Base-by-base conservation (phyloP, 64 coral and sea anemone genomes). In the Trachythela sp. region DNA sequence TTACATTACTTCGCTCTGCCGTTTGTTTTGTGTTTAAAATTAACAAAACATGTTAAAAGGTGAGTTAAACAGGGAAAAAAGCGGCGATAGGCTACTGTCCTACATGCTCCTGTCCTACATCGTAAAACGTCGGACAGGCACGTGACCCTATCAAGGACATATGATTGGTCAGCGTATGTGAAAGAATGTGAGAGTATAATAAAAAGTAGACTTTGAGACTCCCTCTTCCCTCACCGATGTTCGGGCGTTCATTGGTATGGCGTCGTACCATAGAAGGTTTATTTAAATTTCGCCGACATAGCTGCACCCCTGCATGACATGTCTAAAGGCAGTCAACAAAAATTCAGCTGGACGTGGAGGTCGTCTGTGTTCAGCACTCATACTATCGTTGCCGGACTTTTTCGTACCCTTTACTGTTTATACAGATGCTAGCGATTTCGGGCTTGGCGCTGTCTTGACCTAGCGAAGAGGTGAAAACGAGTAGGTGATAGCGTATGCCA, bases 311-410 rank as follows among this genome's bases (percentile, higher is more conserved):
- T 86, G 11, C 9, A 45, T 39, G 48, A 51, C 32, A 10, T 86
- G 39, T 0, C 30, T 6, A 41, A 9, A 22, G 40, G 30, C 1
- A 40, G 42, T 32, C 84, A 85, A 85, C 0, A 4, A 45, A 38
- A 35, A 0, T 85, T 85, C 42, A n/a, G 41, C 40, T 49, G 31
- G 26, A 30, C 30, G 36, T 10, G 43, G 41, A 85, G 35, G 43
- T 3, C 35, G 13, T 8, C 18, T 85, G 29, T 30, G 36, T 32
- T n/a, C 39, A 4, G 18, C 84, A 27, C 84, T 11, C 2, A 85
- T 85, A 22, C 43, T 85, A 48, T 35, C 84, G 4, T 48, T 48
- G 29, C 84, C 84, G 2, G 84, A 85, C 43, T 48, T 85, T 22
- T 32, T 2, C 0, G 8, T 45, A 4, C n/a, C n/a, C n/a, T n/a